These are phyloP conservation scores for Micrasema minimum DNA, from an alignment of 1,140 invertebrate genomes.

Conservation along the genomic window DNA sequence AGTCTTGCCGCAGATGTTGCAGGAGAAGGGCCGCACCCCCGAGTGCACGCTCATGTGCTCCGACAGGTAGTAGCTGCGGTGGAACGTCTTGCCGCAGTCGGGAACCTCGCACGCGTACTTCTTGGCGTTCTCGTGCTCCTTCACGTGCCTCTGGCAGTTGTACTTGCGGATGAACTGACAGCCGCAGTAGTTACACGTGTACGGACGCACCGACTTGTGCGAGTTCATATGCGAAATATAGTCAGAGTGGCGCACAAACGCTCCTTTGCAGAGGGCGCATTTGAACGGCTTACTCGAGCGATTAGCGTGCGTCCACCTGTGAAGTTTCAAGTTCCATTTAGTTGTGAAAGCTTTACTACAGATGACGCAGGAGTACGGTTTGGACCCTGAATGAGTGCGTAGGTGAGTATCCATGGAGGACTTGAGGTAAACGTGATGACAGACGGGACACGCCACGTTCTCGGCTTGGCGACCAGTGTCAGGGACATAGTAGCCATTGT, in stretches of 20 bases:
- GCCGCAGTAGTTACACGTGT: conserved; percentile 93
- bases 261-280: conserved; percentile 83
- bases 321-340: conserved; percentile 89
- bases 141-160: conserved; percentile 89
- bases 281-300: conserved; percentile 86
- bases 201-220: conserved; percentile 82
- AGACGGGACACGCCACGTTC: conserved; percentile 83
- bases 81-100: conserved; percentile 85
- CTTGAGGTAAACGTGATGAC: conserved; percentile 81
- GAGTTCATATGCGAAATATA: conserved; percentile 87
- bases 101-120: conserved; percentile 84
- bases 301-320: conserved; percentile 89
- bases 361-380: conserved; percentile 81
- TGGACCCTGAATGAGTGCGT: conserved; percentile 78
- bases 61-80: conserved; percentile 86
- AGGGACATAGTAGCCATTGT: conserved; percentile 80
- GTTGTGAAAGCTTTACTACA: conserved; percentile 88
- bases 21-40: conserved; percentile 83
- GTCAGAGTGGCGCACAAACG: conserved; percentile 82
- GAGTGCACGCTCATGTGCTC: conserved; percentile 89
- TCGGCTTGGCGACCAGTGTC: conserved; percentile 70
- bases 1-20: conserved; percentile 87
- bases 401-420: conserved; percentile 84
- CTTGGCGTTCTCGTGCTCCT: conserved; percentile 91
- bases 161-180: conserved; percentile 93